Base-by-base conservation (phyloP, 2,888 invertebrate genomes). In the Ametastegia equiseti region DNA sequence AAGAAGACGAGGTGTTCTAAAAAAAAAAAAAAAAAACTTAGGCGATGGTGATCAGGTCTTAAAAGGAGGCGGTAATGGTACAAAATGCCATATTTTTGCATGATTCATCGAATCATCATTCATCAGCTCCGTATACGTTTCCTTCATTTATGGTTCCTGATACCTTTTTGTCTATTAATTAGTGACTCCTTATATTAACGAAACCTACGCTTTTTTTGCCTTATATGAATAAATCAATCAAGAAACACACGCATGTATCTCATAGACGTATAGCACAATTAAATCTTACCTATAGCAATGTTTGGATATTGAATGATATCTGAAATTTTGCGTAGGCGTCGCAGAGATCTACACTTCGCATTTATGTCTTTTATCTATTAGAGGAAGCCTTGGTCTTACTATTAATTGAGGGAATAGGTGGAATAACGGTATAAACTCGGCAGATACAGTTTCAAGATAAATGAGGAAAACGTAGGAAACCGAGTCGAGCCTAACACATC, bases 161-260 rank as follows among this genome's bases (percentile, higher is more conserved):
- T 13, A n/a, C 54, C 39, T 67, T 23, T 39, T 65, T 67, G 19
- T 39, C 65, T 67, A 67, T 67, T 67, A 39, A 67, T 67, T 67
- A 67, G 5, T 9, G 5, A 9, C 23, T 67, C n/a, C 39, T 39
- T 27, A 36, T 39, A n/a, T n/a, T n/a, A n/a, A n/a, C 39, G 13
- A 19, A 67, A 39, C 65, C 65, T 33, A 65, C 65, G 65, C 39
- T 39, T 39, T 67, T 27, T 39, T 9, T 67, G 39, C 19, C 39
- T 67, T 19, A 67, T 54, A 23, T 54, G 11, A 54, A 54, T 54
- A 3, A 54, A 54, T 23, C 19, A 39, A 11, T 67, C 1, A 67
- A 39, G 39, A 67, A 19, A 39, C 19, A 39, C 65, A 65, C 5
- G 19, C 65, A 11, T 65, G 11, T 13, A 9, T 36, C 19, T n/a